Evolutionary conservation across 92 coral and sea anemone genomes (phyloP), one percentile per base, ranked within the genome.

Genomic region (Micromussa lordhowensis): DNA sequence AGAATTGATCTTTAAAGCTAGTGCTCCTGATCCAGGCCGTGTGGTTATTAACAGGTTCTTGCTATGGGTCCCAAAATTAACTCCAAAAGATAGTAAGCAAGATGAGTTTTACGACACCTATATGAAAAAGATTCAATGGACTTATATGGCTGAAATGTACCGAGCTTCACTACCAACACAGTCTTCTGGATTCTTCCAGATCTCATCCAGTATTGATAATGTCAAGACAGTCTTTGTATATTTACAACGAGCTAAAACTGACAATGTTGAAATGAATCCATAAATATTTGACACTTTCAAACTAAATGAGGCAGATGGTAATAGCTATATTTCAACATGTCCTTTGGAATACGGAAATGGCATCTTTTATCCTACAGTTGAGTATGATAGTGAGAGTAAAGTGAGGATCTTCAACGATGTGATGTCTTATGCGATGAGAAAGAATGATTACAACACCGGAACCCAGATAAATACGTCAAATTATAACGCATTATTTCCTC

Each of bases 381-480:
- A 82, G 14, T 82, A 68, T 15, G 38, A 31, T 12, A 29, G 40
- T 0, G 31, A 15, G 24, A 0, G 13, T 0, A 78, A 85, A 15
- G 58, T 75, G 0, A 40, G 88, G 9, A 59, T 59, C 2, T 59
- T 59, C n/a, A 59, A 15, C 68, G 55, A 69, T 40, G 18, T 83
- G 5, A 17, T 83, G 44, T 29, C 15, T 0, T 68, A 68, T 22
- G 16, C 35, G 0, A 79, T 44, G 72, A 32, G 40, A 0, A 86
- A 28, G n/a, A 85, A 85, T 35, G 83, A 86, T 63, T 86, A 36
- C 48, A 86, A 77, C 13, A 79, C 68, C 15, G 82, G 82, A 0
- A 85, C 88, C 55, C 82, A 73, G 0, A 0, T 85, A 0, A 58
- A 34, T 3, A 12, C 58, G 0, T 49, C 75, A 0, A 85, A 75